Percentiles rank a stretch among this genome's conserved stretches.
Evolutionary conservation across 2,888 invertebrate species (phyloP).

Genomic region (Ligdia adustata): DNA sequence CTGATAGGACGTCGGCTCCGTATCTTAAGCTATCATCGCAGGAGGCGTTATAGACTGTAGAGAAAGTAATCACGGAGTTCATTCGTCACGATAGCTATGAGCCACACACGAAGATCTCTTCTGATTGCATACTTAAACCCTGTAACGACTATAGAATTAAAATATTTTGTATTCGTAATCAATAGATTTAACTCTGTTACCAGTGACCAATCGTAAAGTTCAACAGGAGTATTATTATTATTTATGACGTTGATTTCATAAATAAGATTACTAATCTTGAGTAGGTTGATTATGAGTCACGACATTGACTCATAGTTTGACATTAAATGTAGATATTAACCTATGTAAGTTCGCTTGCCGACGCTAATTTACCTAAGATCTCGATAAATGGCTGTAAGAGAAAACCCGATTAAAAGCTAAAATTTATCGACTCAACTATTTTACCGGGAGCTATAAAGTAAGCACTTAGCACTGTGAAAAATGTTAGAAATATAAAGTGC

Average conservation of each 20-base stretch:
- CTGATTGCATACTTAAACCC: slow-evolving; percentile 47
- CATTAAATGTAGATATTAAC: slow-evolving; percentile 17
- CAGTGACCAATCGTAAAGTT: slow-evolving; percentile 7
- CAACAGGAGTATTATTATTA: slow-evolving; percentile 7
- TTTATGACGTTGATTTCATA: slow-evolving; percentile 22
- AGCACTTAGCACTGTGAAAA: slow-evolving; percentile 58
- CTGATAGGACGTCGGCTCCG: slow-evolving; percentile 49
- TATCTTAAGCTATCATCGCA: slow-evolving; percentile 65
- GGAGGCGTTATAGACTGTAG: slow-evolving; percentile 62
- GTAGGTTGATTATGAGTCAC: slow-evolving; percentile 27
- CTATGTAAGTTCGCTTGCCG: slow-evolving; percentile 4
- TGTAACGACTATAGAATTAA: slow-evolving; percentile 34
- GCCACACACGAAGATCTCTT: slow-evolving; percentile 67
- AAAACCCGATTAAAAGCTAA: slow-evolving; percentile 6
- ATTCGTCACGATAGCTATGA: slow-evolving; percentile 62
- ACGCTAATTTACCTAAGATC: slow-evolving; percentile 6
- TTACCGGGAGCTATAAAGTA: slow-evolving; percentile 42
- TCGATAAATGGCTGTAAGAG: slow-evolving; percentile 5
- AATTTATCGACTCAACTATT: slow-evolving; percentile 23
- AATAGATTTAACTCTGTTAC: slow-evolving; percentile 13
- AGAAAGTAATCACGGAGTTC: slow-evolving; percentile 67
- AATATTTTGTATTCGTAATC: slow-evolving; percentile 20
- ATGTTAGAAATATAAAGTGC: slow-evolving; percentile 75
- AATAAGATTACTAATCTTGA: slow-evolving; percentile 17
- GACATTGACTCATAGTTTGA: slow-evolving; percentile 20